Conservation (phyloP, 2,888 invertebrate species). For the Drosophila anomalipes region DNA sequence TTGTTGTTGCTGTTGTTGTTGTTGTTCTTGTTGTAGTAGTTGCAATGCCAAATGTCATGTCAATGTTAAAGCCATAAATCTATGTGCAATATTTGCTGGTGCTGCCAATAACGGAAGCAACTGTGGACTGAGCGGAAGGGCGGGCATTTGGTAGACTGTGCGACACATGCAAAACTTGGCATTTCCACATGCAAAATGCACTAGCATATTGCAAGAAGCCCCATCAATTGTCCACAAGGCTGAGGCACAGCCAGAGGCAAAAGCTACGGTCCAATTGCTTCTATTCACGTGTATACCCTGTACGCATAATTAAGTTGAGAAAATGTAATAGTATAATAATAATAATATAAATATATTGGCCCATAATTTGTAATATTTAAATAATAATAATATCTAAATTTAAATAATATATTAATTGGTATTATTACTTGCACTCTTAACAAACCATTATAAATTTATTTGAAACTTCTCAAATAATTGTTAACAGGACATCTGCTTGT, state of each 20-base stretch:
- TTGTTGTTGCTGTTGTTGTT: conserved; percentile 16
- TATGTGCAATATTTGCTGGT: conserved; percentile 60
- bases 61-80: conserved; percentile 70
- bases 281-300: conserved; percentile 20
- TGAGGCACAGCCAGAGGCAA: conserved; percentile 5
- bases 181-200: conserved; percentile 52
- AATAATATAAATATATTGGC: background rate
- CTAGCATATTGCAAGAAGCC: conserved; percentile 35
- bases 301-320: background rate
- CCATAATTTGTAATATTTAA: background rate
- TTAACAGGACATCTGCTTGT: conserved; percentile 4
- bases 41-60: conserved; percentile 64
- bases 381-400: background rate
- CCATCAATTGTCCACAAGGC: conserved; percentile 27
- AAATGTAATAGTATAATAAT: background rate
- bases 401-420: background rate
- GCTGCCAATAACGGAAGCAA: conserved; percentile 51
- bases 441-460: background rate
- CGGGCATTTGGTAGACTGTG: conserved; percentile 12
- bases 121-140: background rate
- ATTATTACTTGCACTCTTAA: background rate
- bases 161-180: conserved; percentile 62
- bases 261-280: background rate
- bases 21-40: conserved; percentile 21
- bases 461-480: background rate